Base-by-base conservation (phyloP, 1,140 invertebrate genomes). In the Drosophila albomicans region DNA sequence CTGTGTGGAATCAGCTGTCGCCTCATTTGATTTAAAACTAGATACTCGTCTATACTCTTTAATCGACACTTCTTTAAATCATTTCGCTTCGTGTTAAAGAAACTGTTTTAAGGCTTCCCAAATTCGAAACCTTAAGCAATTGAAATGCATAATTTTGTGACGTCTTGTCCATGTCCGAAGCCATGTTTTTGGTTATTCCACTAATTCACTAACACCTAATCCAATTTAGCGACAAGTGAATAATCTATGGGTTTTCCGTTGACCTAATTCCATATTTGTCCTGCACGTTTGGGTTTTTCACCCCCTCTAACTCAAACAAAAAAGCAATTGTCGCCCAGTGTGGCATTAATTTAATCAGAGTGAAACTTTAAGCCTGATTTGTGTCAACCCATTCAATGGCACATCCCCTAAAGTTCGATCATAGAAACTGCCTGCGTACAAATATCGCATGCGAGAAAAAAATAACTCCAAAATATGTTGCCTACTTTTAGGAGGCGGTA, bases 401-500 rank as follows among this genome's bases (percentile, higher is more conserved):
- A 7, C 0, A 0, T n/a, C 5, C 8, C 1, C 1, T 6, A 25
- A 38, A n/a, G 11, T 58, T 43, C n/a, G n/a, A 46, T 35, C 6
- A 16, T 25, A 0, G 20, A 25, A 25, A 25, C 20, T 25, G 20
- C 0, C 20, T 25, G 11, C 13, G 0, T 1, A 5, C 5, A 58
- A 25, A 43, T 45, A 58, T 58, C 35, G 16, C 57, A 46, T 59
- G 57, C 16, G 16, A 46, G 20, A 59, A 59, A 52, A 52, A 30
- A 2, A 11, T 10, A 28, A 35, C 41, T n/a, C 1, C 20, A 38
- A 56, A 41, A 20, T 1, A 10, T 25, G 46, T 8, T 35, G 98
- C 98, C 84, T 98, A 94, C 79, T 95, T 95, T 59, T 82, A 99
- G 96, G 96, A 4, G 97, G 96, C 88, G 98, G 92, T 84, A 94